phyloP scores from a whole-genome alignment of 2,797 vertebrate genomes.

The Manis javanica region DNA sequence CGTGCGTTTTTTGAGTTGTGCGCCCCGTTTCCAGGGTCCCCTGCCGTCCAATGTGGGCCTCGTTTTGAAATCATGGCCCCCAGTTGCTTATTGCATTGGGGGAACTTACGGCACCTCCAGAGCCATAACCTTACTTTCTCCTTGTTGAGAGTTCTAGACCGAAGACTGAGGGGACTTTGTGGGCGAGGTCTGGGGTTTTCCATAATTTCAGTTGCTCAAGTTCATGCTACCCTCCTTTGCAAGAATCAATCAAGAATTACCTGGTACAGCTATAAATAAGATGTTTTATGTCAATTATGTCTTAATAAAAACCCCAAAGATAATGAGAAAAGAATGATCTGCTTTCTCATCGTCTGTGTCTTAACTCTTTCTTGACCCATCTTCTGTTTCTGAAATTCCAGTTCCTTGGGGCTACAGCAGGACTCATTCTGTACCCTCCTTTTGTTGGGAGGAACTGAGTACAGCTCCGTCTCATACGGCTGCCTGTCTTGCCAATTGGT shows the following conservation, averaged over 20 bases:
- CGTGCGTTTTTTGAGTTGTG: accelerated
- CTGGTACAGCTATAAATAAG: neutral
- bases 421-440: neutral
- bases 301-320: neutral
- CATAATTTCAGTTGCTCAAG: neutral
- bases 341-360: neutral
- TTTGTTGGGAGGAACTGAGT: neutral
- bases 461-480: neutral
- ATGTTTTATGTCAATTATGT: neutral
- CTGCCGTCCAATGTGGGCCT: neutral
- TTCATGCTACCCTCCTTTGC: neutral
- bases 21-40: accelerated
- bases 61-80: neutral
- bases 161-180: neutral
- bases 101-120: too few relatives aligned
- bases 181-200: neutral
- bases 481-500: too few relatives aligned
- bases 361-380: neutral
- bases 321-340: neutral
- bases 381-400: neutral
- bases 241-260: neutral
- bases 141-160: neutral
- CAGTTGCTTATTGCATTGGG: neutral
- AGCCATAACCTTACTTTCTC: neutral
- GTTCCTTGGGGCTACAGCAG: neutral